These are phyloP conservation scores for Carassius auratus DNA, from an alignment of 2,113 vertebrate species.

Conservation along the genomic window DNA sequence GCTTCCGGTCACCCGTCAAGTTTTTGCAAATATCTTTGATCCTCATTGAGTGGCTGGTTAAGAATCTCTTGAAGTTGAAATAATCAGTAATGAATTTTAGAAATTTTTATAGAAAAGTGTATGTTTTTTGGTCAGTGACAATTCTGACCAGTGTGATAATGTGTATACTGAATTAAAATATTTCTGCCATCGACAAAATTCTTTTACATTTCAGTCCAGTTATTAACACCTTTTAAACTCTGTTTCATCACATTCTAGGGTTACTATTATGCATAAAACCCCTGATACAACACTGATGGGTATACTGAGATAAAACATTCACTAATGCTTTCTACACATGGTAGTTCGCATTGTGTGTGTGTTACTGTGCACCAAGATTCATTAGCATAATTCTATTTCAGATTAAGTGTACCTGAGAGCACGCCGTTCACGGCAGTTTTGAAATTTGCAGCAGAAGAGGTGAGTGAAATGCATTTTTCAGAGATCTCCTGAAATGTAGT, in stretches of 20 bases:
- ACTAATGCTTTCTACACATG: background rate
- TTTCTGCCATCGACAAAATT: too few species aligned
- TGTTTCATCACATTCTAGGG: too few species aligned
- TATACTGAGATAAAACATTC: background rate
- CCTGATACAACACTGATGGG: too few species aligned
- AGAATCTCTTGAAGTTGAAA: background rate
- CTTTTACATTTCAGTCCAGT: too few species aligned
- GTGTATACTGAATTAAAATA: too few species aligned
- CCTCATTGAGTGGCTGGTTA: background rate
- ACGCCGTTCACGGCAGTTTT: conserved; percentile 95
- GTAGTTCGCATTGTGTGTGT: background rate
- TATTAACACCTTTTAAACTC: too few species aligned
- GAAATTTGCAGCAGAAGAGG: conserved; percentile 97
- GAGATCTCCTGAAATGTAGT: background rate
- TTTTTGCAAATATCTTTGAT: background rate
- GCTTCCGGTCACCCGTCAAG: background rate
- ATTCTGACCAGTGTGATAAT: too few species aligned
- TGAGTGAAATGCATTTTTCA: conserved; percentile 67
- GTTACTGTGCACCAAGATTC: background rate
- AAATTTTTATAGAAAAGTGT: too few species aligned
- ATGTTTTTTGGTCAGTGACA: too few species aligned
- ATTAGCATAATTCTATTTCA: conserved; percentile 64
- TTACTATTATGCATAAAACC: too few species aligned
- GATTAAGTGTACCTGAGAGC: conserved; percentile 91
- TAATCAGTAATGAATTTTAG: too few species aligned